Evolutionary conservation across 2,797 vertebrate genomes (phyloP), one percentile per base, ranked within the genome.

Genomic region (Rhinichthys osculus): DNA sequence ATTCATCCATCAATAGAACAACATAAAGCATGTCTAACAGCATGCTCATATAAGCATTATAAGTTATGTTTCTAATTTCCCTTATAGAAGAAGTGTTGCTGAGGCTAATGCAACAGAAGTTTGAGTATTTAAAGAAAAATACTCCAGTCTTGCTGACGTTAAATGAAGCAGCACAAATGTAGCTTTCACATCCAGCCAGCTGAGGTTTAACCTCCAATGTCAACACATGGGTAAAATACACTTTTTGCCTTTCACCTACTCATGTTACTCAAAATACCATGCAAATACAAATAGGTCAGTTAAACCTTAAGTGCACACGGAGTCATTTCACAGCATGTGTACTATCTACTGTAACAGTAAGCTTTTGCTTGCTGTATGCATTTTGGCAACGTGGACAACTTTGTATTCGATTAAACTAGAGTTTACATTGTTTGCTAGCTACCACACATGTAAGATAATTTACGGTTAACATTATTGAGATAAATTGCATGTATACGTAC

Each of bases 241-340:
- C 21, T 30, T 10, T 66, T 33, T 42, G 38, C 14, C 8, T 42
- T 79, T 78, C 35, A 62, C 76, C 23, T 10, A 78, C 7, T 57
- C 33, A 2, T 4, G 5, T 38, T 52, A 38, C 50, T 42, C 44
- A 77, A 77, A 77, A 77, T 38, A 57, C 14, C 54, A 78, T 35
- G 62, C 7, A 80, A 66, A 79, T 21, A 66, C 21, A 79, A 79
- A 50, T 66, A 47, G 62, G 78, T 23, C 27, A 67, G 27, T 79
- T 47, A 66, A 78, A 11, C 59, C 59, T 11, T 42, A 78, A 23
- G 35, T 78, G 30, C 33, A 38, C 11, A 77, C 0, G 1, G 72
- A 33, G 10, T 57, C 3, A 14, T 57, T 77, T 77, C 8, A 73
- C 30, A 69, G 21, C 30, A 81, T 81, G 21, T 30, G 7, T 21